Evolutionary conservation across 2,888 invertebrate genomes (phyloP).

Genomic region (Ochropleura plecta): DNA sequence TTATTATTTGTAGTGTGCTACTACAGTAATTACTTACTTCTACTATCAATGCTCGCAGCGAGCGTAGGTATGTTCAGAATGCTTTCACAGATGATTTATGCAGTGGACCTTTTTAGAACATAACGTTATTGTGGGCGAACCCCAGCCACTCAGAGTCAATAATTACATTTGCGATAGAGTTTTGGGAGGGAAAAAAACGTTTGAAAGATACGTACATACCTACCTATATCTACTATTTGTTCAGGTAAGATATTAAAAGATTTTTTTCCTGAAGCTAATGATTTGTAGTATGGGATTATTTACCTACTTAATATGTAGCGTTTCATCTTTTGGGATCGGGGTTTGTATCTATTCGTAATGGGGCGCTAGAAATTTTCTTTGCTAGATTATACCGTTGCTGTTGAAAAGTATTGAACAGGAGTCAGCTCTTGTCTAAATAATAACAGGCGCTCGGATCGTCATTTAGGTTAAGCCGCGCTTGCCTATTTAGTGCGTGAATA

Average conservation of each 20-base stretch:
- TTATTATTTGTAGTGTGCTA: no score
- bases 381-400: neutral
- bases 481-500: neutral
- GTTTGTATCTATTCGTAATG: neutral
- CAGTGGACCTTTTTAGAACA: conserved; percentile 19
- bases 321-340: conserved; percentile 12
- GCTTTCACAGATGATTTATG: neutral
- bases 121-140: neutral
- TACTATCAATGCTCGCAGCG: neutral
- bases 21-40: neutral
- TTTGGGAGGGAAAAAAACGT: conserved; percentile 51
- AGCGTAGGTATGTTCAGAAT: neutral
- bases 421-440: neutral
- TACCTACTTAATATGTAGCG: conserved; percentile 12
- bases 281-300: conserved; percentile 37
- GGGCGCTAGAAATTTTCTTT: neutral
- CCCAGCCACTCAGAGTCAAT: conserved; percentile 63
- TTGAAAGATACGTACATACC: conserved; percentile 35
- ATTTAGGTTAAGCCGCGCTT: neutral
- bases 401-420: neutral
- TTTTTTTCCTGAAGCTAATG: conserved; percentile 11
- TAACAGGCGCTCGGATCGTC: neutral
- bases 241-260: conserved; percentile 48
- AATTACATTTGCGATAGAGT: conserved; percentile 66
- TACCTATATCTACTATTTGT: conserved; percentile 37